Base-by-base conservation (phyloP, 2,888 invertebrate genomes). In the Ormyrus thymus region DNA sequence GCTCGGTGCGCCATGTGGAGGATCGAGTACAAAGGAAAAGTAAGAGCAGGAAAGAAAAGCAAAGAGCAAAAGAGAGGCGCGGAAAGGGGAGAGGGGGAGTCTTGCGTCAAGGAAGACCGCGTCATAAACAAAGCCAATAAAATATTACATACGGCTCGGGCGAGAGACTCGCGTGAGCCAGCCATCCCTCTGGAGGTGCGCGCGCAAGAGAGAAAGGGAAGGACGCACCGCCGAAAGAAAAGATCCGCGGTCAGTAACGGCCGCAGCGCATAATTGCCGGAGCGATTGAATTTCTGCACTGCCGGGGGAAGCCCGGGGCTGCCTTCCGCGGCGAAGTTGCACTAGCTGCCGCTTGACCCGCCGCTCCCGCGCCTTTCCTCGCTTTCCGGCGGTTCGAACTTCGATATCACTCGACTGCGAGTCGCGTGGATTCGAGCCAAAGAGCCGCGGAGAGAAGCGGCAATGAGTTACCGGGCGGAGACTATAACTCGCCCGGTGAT, bases 221-320 rank as follows among this genome's bases (percentile, higher is more conserved):
- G 61, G 82, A 72, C 74, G 50, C 79, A 79, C 77, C 75, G 80
- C 80, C 81, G 82, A 83, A 84, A 83, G 82, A 84, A 84, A 83
- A 82, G 80, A 82, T 80, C 81, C 83, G 82, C 82, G 83, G 85
- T 84, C 84, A 81, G 83, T 88, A 89, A 88, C 86, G 87, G 86
- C 87, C 87, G 84, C 86, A 83, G 85, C 86, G 50, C 86, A 87
- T 89, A 89, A 89, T 89, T 89, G 87, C 88, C 85, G 84, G 86
- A 87, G 86, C 88, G 89, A 89, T 89, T 89, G 89, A 88, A 89
- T 88, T 89, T 88, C 88, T 89, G 86, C 88, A 88, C 87, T 88
- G 88, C 87, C 86, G 84, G 84, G 84, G 84, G 86, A 85, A 85
- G 85, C 77, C 69, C 76, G 29, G 29, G 29, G 29, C 29, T 29